A percentile compares a stretch with the other conserved stretches of the same genome.
Evolutionary conservation across 2,888 invertebrate genomes (phyloP).

Genomic region (Stenoptilia bipunctidactyla): DNA sequence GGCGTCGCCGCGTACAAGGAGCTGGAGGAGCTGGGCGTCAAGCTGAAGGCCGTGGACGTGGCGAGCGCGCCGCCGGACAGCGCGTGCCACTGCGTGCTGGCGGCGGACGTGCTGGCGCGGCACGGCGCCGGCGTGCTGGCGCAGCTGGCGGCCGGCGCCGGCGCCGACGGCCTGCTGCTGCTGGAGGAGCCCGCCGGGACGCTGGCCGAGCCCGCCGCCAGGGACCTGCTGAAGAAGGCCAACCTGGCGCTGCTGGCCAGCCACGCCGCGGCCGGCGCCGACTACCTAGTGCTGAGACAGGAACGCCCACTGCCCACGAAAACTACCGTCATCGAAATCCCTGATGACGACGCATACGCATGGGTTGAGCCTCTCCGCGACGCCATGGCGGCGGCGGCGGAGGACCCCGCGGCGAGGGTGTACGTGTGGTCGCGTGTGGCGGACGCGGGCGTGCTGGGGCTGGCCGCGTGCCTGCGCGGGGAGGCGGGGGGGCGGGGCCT

Average conservation of each 20-base stretch:
- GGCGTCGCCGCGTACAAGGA: conserved; percentile 64
- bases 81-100: conserved; percentile 77
- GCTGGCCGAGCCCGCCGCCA: conserved; percentile 48
- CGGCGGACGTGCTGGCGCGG: conserved; percentile 74
- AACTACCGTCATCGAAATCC: conserved; percentile 73
- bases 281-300: conserved; percentile 78
- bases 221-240: conserved; percentile 31
- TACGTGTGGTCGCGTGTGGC: conserved; percentile 73
- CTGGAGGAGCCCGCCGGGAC: conserved; percentile 75
- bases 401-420: conserved; percentile 40
- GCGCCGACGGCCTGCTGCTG: conserved; percentile 78
- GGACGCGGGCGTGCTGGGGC: conserved; percentile 84
- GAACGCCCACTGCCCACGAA: conserved; percentile 33
- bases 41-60: conserved; percentile 74
- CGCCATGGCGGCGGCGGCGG: conserved; percentile 76
- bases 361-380: conserved; percentile 89
- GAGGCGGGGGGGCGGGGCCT: conserved; percentile 88
- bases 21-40: conserved; percentile 74
- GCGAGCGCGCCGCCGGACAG: conserved; percentile 70
- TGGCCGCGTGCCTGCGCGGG: conserved; percentile 89
- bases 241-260: conserved; percentile 41
- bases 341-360: conserved; percentile 74
- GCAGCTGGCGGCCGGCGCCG: conserved; percentile 74
- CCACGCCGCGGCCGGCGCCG: conserved; percentile 74
- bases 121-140: conserved; percentile 64